Percentiles rank a stretch among this genome's conserved stretches.
Conservation (phyloP, 2,113 vertebrate genomes). For the Thomomys bottae region DNA sequence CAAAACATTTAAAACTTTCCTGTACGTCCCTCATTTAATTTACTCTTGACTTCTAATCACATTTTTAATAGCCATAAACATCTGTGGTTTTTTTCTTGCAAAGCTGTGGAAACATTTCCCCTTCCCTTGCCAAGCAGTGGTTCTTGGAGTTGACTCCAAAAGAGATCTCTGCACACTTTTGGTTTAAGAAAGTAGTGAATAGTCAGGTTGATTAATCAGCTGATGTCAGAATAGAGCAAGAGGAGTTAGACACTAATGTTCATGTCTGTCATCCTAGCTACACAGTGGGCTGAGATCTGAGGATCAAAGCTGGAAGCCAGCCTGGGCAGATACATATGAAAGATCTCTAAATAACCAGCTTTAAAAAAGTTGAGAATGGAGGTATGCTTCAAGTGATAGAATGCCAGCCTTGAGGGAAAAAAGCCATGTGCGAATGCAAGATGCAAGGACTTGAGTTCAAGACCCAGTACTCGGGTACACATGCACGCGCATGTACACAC, state of each 20-base stretch:
- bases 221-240: background rate
- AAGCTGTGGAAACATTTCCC: background rate
- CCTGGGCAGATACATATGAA: too few species aligned
- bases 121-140: background rate
- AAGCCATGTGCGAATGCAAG: too few species aligned
- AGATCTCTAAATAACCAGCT: too few species aligned
- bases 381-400: too few species aligned
- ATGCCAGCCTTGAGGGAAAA: too few species aligned
- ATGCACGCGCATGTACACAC: too few species aligned
- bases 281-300: too few species aligned
- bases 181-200: accelerated
- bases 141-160: background rate
- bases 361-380: too few species aligned
- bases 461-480: too few species aligned
- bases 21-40: background rate
- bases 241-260: background rate
- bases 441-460: too few species aligned
- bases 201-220: background rate
- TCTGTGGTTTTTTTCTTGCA: background rate
- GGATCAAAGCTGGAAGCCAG: too few species aligned
- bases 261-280: too few species aligned
- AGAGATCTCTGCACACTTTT: background rate
- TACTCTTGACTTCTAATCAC: background rate
- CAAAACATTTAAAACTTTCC: background rate
- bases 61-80: background rate